Evolutionary conservation across 2,797 vertebrate genomes (phyloP), one percentile per base, ranked within the genome.

Genomic region (Lepilemur ruficaudatus): DNA sequence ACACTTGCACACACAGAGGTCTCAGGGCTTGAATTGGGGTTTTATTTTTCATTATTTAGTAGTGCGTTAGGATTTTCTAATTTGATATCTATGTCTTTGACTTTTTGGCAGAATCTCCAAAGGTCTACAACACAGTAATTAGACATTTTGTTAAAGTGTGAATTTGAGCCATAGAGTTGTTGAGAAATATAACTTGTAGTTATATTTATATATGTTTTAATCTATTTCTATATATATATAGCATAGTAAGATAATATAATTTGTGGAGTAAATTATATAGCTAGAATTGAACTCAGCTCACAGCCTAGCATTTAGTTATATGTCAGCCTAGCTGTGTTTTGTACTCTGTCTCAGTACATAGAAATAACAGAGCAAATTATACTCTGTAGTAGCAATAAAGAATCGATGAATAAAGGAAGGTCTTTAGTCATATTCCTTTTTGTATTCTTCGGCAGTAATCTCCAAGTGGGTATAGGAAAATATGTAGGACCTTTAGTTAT

Each of bases 1-100:
- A 73, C 76, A 50, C 41, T 46, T 9, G 46, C 13, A 75, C 78
- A 61, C 23, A 73, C 12, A 52, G 0, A 30, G 7, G 4, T 30
- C 18, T 93, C 82, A 85, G 12, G 13, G 25, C 50, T 85, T 96
- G 88, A 78, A 22, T 79, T 57, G 73, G 30, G 7, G 35, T 59
- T 88, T 92, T 91, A 59, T 43, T 94, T 70, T 95, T 93, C 55
- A 70, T 72, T 76, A 63, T 38, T 89, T n/a, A 82, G 3, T 32
- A 55, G 67, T 17, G 7, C 14, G 25, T 91, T 89, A 8, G 28
- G 73, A 82, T 91, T 78, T 95, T 86, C 48, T 73, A 43, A 86
- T 59, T 86, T 94, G 79, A 83, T 46, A 78, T 84, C 25, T 38
- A 18, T 76, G 46, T 75, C 32, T 91, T 80, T 23, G 55, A 93